A percentile compares a stretch with the other conserved stretches of the same genome.
Evolutionary conservation across 2,888 invertebrate species (phyloP).

Genomic region (Ormia ochracea): DNA sequence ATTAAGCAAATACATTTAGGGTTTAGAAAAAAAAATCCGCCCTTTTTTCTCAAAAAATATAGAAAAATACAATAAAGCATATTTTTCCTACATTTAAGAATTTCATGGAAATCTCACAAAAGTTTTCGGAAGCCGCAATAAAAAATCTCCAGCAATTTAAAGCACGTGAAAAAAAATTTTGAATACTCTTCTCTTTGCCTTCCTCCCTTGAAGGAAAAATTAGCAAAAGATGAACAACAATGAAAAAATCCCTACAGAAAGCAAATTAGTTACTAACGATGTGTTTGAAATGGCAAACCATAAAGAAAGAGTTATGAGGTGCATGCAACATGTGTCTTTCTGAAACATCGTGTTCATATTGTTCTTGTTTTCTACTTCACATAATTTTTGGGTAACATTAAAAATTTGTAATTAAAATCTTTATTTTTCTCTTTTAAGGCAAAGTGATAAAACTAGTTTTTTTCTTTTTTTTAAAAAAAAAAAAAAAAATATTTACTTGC

Average conservation of each 20-base stretch:
- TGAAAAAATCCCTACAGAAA: background rate
- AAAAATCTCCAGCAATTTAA: background rate
- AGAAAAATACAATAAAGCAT: background rate
- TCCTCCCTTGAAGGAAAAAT: background rate
- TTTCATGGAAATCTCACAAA: conserved; percentile 58
- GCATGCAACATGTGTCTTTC: conserved; percentile 59
- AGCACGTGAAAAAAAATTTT: conserved; percentile 55
- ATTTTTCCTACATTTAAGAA: conserved; percentile 26
- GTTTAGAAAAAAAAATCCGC: conserved; percentile 29
- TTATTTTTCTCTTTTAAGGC: background rate
- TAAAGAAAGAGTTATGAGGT: conserved; percentile 13
- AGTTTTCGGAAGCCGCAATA: background rate
- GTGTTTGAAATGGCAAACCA: conserved; percentile 35
- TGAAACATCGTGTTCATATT: conserved; percentile 16
- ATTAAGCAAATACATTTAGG: conserved; percentile 45
- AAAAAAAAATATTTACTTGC: conserved; percentile 11
- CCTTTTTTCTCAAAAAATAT: conserved; percentile 14
- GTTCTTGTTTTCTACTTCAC: conserved; percentile 17
- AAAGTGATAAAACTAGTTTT: conserved; percentile 52
- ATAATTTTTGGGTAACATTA: conserved; percentile 44
- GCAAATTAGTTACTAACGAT: conserved; percentile 61
- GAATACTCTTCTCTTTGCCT: conserved; percentile 25
- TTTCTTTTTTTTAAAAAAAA: too few relatives aligned
- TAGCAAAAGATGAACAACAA: background rate
- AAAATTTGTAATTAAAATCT: conserved; percentile 57